phyloP scores from a whole-genome alignment of 2,888 invertebrate genomes.

The Amblyjoppa proteus region DNA sequence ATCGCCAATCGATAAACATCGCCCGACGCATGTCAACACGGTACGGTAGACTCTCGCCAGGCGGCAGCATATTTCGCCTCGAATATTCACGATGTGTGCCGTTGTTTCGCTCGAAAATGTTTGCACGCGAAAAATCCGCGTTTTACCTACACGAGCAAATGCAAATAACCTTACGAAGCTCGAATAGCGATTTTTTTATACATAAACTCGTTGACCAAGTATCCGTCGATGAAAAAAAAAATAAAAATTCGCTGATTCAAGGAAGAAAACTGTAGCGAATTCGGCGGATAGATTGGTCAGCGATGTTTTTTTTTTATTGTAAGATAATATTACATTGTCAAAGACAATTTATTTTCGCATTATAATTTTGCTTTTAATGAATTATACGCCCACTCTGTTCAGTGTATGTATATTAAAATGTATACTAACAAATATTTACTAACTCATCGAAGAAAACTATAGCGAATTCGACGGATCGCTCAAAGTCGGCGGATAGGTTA shows the following conservation, averaged over 20 bases:
- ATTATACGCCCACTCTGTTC: background rate
- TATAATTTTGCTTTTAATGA: background rate
- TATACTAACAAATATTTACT: too few species aligned
- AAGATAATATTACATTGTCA: background rate
- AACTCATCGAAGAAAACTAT: background rate
- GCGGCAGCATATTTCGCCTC: constrained; percentile 52
- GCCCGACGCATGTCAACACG: constrained; percentile 5
- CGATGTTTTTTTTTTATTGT: background rate
- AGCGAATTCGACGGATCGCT: background rate
- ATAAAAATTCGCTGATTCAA: background rate
- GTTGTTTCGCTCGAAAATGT: background rate
- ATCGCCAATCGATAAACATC: constrained; percentile 57
- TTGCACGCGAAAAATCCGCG: constrained; percentile 10
- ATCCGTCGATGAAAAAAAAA: background rate
- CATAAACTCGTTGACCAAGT: background rate
- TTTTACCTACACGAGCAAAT: background rate
- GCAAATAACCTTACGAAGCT: background rate
- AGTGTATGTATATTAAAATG: too few species aligned
- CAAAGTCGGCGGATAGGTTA: background rate
- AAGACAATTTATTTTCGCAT: background rate
- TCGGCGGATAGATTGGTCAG: background rate
- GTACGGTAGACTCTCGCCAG: constrained; percentile 38
- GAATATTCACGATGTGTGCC: constrained; percentile 25
- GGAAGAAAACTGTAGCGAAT: background rate
- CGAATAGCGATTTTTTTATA: background rate